phyloP scores from a whole-genome alignment of 2,113 vertebrate genomes.

The Oncorhynchus kisutch region DNA sequence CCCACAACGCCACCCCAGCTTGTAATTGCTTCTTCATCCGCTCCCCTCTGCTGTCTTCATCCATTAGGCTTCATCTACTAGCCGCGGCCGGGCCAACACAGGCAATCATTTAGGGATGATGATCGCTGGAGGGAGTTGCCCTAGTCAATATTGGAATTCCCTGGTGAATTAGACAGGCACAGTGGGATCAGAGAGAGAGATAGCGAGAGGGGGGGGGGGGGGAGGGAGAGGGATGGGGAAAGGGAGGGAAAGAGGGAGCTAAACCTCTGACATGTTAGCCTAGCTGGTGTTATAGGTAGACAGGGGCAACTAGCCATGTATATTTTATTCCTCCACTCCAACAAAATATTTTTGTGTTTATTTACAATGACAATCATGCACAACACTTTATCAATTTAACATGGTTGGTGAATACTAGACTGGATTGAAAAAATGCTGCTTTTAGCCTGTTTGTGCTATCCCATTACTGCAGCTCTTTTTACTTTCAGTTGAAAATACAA shows the following conservation, averaged over 20 bases:
- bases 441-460: slow-evolving; percentile 26
- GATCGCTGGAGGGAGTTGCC: slow-evolving; percentile 20
- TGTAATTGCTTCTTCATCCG: slow-evolving; percentile 67
- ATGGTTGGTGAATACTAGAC: too few species aligned
- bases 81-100: not conserved
- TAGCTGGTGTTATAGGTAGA: not conserved
- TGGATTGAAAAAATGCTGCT: slow-evolving; percentile 17
- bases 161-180: slow-evolving; percentile 33
- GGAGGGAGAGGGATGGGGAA: slow-evolving; percentile 8
- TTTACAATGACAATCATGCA: not conserved
- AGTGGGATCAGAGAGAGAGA: not conserved
- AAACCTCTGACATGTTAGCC: not conserved
- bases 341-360: not conserved
- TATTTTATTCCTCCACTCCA: not conserved
- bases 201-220: slow-evolving; percentile 8
- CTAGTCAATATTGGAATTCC: slow-evolving; percentile 28
- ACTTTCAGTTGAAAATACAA: slow-evolving; percentile 29
- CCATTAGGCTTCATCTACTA: slow-evolving; percentile 29
- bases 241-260: not conserved
- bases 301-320: not conserved
- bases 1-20: slow-evolving; percentile 53
- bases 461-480: slow-evolving; percentile 51
- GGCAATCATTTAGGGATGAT: slow-evolving; percentile 13
- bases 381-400: not conserved
- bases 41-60: slow-evolving; percentile 41